Evolutionary conservation across 2,797 vertebrate genomes (phyloP).

Genomic region (Balearica regulorum): DNA sequence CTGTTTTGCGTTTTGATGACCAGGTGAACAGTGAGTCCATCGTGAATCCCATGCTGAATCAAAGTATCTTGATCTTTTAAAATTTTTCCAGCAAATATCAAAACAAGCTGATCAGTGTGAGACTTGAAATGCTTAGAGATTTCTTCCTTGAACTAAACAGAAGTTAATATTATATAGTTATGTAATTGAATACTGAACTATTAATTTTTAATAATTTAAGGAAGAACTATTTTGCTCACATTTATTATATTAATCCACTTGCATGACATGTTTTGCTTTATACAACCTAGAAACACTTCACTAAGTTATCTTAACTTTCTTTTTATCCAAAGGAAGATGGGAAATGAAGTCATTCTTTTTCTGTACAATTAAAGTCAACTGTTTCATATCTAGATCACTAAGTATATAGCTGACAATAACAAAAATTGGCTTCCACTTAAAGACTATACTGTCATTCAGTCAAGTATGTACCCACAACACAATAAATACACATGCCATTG

Average conservation of each 20-base stretch:
- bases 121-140: slow-evolving; percentile 80
- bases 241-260: neutral
- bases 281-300: neutral
- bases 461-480: neutral
- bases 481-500: neutral
- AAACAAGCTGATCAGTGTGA: slow-evolving; percentile 77
- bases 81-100: slow-evolving; percentile 84
- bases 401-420: neutral
- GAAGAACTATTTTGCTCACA: neutral
- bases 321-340: neutral
- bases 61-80: slow-evolving; percentile 81
- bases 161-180: neutral
- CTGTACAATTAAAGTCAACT: neutral
- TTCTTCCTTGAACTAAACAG: slow-evolving; percentile 78
- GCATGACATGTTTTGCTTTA: neutral
- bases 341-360: neutral
- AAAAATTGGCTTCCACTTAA: neutral
- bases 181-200: neutral
- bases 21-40: slow-evolving; percentile 81
- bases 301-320: neutral
- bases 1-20: slow-evolving; percentile 82
- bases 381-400: neutral
- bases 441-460: neutral
- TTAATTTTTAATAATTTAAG: neutral
- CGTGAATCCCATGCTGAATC: slow-evolving; percentile 80